Conservation (phyloP, 2,888 invertebrate species). For the Polyploca ridens region DNA sequence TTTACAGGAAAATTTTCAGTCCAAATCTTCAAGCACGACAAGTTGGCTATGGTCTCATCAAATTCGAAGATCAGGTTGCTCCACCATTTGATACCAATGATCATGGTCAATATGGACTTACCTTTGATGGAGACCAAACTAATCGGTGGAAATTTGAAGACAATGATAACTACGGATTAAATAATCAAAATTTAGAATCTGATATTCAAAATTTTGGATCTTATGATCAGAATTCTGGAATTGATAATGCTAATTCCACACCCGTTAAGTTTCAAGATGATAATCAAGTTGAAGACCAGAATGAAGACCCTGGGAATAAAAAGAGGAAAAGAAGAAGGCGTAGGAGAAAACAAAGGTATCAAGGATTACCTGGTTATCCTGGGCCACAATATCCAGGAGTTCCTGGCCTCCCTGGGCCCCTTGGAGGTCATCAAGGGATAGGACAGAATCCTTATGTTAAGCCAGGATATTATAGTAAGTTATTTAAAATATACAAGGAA, state of each 20-base stretch:
- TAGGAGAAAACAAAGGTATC: slow-evolving; percentile 46
- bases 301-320: slow-evolving; percentile 23
- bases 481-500: too few species aligned
- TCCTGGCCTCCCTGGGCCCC: slow-evolving; percentile 30
- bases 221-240: slow-evolving; percentile 7
- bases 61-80: slow-evolving; percentile 26
- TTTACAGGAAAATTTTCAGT: slow-evolving; percentile 43
- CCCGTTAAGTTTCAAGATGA: slow-evolving; percentile 36
- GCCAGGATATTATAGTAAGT: slow-evolving; percentile 37
- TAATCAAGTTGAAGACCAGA: slow-evolving; percentile 29
- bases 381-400: slow-evolving; percentile 20
- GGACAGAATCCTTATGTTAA: slow-evolving; percentile 23
- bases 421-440: slow-evolving; percentile 16
- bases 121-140: slow-evolving; percentile 16
- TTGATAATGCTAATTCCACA: background rate
- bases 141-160: slow-evolving; percentile 41
- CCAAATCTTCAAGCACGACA: slow-evolving; percentile 27
- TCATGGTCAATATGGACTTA: slow-evolving; percentile 25
- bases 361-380: slow-evolving; percentile 14
- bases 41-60: slow-evolving; percentile 32
- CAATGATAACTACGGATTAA: slow-evolving; percentile 7
- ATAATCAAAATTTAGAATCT: background rate
- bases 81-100: slow-evolving; percentile 29
- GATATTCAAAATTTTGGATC: slow-evolving; percentile 9
- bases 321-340: slow-evolving; percentile 53